phyloP scores from a whole-genome alignment of 2,888 invertebrate species.

The Protophormia terraenovae region DNA sequence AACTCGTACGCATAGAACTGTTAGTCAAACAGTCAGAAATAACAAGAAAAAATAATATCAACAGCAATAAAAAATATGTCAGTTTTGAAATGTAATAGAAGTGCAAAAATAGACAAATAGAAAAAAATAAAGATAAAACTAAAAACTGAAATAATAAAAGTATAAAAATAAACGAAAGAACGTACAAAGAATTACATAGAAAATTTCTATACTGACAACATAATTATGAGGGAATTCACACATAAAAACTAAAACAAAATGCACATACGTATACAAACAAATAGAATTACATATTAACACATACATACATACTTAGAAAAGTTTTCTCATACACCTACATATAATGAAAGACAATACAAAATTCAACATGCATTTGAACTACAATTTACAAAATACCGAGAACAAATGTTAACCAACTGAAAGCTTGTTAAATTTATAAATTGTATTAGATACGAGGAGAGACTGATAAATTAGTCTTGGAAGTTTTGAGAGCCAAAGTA shows the following conservation, averaged over 20 bases:
- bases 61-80: constrained; percentile 55
- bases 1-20: background rate
- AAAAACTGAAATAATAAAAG: background rate
- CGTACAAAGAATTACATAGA: constrained; percentile 14
- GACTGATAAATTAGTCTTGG: background rate
- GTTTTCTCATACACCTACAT: background rate
- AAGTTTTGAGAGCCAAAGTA: too few relatives aligned
- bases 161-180: background rate
- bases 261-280: constrained; percentile 15
- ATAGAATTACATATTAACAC: background rate
- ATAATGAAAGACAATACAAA: constrained; percentile 20
- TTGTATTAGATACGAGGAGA: background rate
- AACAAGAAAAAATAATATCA: constrained; percentile 31
- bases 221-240: constrained; percentile 58
- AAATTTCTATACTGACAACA: constrained; percentile 43
- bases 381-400: background rate
- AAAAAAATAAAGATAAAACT: constrained; percentile 27
- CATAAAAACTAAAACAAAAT: constrained; percentile 32
- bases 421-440: background rate
- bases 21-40: constrained; percentile 32
- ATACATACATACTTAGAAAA: background rate
- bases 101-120: constrained; percentile 16
- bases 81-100: constrained; percentile 13
- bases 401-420: background rate
- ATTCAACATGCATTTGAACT: constrained; percentile 30